These are phyloP conservation scores for Acropternis orthonyx DNA, from an alignment of 2,797 vertebrate species.

Conservation along the genomic window DNA sequence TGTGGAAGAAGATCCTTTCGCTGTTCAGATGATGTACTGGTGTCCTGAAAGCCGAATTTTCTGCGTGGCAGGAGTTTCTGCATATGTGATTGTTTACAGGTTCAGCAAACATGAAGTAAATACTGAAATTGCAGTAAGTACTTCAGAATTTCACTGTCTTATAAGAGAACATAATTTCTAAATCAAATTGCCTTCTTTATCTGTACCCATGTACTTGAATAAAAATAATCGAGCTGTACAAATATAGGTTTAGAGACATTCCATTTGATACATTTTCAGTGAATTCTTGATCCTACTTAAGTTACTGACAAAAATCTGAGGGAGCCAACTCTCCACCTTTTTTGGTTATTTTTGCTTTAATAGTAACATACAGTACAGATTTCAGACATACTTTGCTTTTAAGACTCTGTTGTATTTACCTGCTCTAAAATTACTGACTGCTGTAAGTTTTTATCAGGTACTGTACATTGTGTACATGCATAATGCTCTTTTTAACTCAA, in stretches of 20 bases:
- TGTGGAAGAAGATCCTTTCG: conserved; percentile 94
- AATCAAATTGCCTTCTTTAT: background rate
- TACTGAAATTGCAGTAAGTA: conserved; percentile 92
- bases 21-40: conserved; percentile 95
- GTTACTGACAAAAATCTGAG: background rate
- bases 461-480: fast-evolving
- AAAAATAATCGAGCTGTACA: background rate
- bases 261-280: background rate
- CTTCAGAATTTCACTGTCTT: conserved; percentile 16
- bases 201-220: background rate
- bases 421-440: background rate
- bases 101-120: conserved; percentile 95
- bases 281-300: background rate
- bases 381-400: background rate
- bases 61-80: conserved; percentile 92
- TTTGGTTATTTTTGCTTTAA: background rate
- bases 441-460: background rate
- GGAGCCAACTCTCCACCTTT: background rate
- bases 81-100: conserved; percentile 91
- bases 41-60: conserved; percentile 95
- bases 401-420: background rate
- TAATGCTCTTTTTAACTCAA: background rate
- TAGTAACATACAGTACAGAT: background rate
- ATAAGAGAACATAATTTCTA: background rate
- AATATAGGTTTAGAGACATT: background rate